A percentile compares a stretch with the other conserved stretches of the same genome.
These are phyloP conservation scores for Loriculus beryllinus DNA, from an alignment of 2,797 vertebrate species.

Conservation along the genomic window DNA sequence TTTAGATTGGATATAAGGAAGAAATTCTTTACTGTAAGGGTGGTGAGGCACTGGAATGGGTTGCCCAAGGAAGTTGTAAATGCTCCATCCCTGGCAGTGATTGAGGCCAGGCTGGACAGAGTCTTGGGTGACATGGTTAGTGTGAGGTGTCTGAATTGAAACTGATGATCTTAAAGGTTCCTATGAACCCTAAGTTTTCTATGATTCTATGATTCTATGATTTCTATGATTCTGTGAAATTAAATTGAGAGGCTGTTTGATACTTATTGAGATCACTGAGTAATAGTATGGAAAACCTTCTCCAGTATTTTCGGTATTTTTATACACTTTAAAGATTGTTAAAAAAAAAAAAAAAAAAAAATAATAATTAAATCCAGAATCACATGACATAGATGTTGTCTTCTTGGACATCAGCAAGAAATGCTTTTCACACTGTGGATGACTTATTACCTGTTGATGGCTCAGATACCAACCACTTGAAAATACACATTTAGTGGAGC, in stretches of 20 bases:
- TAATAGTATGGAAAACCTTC: background rate
- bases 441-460: background rate
- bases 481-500: background rate
- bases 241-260: background rate
- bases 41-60: background rate
- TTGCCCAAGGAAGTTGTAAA: background rate
- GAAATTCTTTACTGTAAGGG: no score
- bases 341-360: background rate
- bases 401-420: background rate
- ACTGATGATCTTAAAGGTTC: background rate
- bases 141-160: no score
- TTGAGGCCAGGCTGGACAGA: background rate
- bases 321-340: background rate
- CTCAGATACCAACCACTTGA: background rate
- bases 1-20: no score
- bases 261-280: background rate
- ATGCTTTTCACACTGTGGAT: background rate
- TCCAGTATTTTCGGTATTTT: background rate
- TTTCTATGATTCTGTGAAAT: background rate
- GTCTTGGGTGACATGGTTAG: background rate
- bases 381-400: accelerated
- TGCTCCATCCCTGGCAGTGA: background rate
- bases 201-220: background rate
- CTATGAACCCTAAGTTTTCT: background rate
- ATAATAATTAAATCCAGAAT: background rate